Conservation (phyloP, 2,797 vertebrate species). For the Coranthus polyacanthus region DNA sequence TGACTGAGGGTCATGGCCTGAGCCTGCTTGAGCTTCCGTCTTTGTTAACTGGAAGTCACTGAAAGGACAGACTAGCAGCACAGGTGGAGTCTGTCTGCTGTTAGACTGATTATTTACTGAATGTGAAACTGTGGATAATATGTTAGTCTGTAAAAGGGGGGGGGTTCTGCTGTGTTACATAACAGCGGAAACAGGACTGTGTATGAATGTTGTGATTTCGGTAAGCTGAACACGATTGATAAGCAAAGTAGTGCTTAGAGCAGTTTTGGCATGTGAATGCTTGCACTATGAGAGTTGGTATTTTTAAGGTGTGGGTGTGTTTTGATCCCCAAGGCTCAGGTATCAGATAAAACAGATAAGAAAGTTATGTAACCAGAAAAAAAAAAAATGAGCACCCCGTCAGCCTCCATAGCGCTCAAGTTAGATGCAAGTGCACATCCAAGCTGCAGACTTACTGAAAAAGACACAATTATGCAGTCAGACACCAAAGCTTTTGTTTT, state of each 20-base stretch:
- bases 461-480: conserved; percentile 23
- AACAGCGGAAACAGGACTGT: conserved; percentile 22
- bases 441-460: conserved; percentile 36
- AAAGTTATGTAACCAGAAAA: conserved; percentile 39
- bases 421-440: conserved; percentile 26
- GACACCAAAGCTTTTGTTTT: conserved; percentile 30
- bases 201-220: background rate
- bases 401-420: conserved; percentile 1
- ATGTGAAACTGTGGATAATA: conserved; percentile 3
- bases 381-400: conserved; percentile 20
- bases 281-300: conserved; percentile 12
- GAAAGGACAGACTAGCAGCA: conserved; percentile 53
- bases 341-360: conserved; percentile 36
- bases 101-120: conserved; percentile 12
- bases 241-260: conserved; percentile 10
- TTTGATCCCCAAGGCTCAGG: conserved; percentile 28
- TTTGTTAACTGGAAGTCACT: conserved; percentile 69
- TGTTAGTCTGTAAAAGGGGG: background rate
- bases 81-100: conserved; percentile 21
- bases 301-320: conserved; percentile 20
- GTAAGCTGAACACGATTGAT: conserved; percentile 7
- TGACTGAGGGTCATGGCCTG: conserved; percentile 31
- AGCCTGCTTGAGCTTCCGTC: conserved; percentile 39
- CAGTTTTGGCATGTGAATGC: conserved; percentile 9
- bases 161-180: conserved; percentile 20